Percentiles rank a stretch among this genome's conserved stretches.
Evolutionary conservation across 2,888 invertebrate species (phyloP).

Genomic region (Agonopterix arenella): DNA sequence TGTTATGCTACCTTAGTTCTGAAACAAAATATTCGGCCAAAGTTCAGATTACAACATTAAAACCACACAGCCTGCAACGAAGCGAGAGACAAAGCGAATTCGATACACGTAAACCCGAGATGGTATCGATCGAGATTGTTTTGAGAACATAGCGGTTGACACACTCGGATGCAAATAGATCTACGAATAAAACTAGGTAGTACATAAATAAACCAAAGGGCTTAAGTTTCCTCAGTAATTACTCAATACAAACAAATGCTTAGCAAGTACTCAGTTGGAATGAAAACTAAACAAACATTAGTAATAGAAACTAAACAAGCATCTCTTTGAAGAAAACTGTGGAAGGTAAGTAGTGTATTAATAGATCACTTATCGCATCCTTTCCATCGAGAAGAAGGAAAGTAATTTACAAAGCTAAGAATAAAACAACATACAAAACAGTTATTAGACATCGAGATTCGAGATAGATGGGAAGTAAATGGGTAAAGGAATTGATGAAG

Average conservation of each 20-base stretch:
- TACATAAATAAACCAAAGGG: not conserved
- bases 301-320: too few relatives aligned
- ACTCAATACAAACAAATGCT: not conserved
- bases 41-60: slow-evolving; percentile 3
- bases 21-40: not conserved
- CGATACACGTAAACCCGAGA: not conserved
- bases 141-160: slow-evolving; percentile 5
- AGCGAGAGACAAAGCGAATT: not conserved
- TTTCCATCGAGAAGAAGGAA: too few relatives aligned
- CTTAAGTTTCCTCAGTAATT: not conserved
- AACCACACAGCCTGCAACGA: slow-evolving; percentile 1
- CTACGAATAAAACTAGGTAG: too few relatives aligned
- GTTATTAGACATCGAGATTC: too few relatives aligned
- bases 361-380: too few relatives aligned
- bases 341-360: too few relatives aligned
- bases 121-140: not conserved
- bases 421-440: too few relatives aligned
- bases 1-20: too few relatives aligned
- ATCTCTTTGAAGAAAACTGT: too few relatives aligned
- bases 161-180: not conserved
- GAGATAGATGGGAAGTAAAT: too few relatives aligned
- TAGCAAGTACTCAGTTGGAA: not conserved
- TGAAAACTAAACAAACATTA: not conserved
- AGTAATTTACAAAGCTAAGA: too few relatives aligned
- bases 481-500: too few relatives aligned